Conservation (phyloP, 2,888 invertebrate genomes). For the Nomada ruficornis region DNA sequence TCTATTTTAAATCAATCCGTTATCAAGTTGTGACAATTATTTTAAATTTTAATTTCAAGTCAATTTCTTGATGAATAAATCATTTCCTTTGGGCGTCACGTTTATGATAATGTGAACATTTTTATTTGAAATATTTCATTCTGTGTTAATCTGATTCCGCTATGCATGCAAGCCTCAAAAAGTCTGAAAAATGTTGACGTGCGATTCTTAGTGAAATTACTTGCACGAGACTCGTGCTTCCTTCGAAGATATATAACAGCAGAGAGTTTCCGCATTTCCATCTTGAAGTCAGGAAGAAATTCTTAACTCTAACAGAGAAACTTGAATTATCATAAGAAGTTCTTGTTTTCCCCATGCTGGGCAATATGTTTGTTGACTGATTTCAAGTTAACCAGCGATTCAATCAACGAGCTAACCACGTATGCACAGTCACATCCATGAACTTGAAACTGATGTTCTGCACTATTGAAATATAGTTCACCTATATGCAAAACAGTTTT, state of each 20-base stretch:
- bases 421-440: not conserved
- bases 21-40: too few species aligned
- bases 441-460: constrained; percentile 19
- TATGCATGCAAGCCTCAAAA: not conserved
- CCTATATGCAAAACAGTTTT: too few species aligned
- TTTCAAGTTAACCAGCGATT: not conserved
- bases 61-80: too few species aligned
- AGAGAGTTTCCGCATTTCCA: constrained; percentile 36
- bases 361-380: constrained; percentile 21
- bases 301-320: constrained; percentile 46
- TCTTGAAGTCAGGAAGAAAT: constrained; percentile 56
- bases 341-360: constrained; percentile 45
- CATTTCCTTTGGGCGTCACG: too few species aligned
- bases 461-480: not conserved
- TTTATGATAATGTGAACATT: too few species aligned
- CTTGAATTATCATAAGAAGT: constrained; percentile 47
- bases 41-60: too few species aligned
- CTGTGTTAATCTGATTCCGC: too few species aligned
- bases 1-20: too few species aligned
- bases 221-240: not conserved
- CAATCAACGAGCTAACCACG: not conserved
- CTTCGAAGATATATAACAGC: not conserved
- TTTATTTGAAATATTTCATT: too few species aligned
- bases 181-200: not conserved
- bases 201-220: not conserved